Percentiles rank a stretch among this genome's conserved stretches.
phyloP scores from a whole-genome alignment of 2,113 vertebrate genomes.

The Myiozetetes cayanensis region DNA sequence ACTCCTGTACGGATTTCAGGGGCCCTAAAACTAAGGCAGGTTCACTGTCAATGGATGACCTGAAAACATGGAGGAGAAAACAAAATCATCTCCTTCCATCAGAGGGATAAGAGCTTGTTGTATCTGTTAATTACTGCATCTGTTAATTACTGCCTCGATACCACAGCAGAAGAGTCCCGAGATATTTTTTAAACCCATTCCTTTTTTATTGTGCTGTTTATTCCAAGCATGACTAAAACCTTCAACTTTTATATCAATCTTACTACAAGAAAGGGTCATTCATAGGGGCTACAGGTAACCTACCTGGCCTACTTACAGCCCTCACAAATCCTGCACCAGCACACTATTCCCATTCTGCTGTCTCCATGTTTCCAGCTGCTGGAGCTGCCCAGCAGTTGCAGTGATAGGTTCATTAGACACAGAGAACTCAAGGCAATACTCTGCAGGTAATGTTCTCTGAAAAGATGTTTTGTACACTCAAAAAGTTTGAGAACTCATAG shows the following conservation, averaged over 20 bases:
- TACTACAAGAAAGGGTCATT: neutral
- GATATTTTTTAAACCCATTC: neutral
- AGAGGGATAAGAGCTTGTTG: neutral
- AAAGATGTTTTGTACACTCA: neutral
- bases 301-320: neutral
- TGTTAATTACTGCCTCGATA: neutral
- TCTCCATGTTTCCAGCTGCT: neutral
- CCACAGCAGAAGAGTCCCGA: neutral
- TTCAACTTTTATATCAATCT: neutral
- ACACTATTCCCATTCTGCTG: neutral
- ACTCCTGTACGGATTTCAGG: slow-evolving; percentile 87
- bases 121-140: neutral
- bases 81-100: neutral
- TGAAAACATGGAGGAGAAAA: slow-evolving; percentile 32
- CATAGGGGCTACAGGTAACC: neutral
- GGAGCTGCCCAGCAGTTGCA: neutral
- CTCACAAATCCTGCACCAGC: neutral
- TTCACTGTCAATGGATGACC: slow-evolving; percentile 96
- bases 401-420: neutral
- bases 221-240: neutral
- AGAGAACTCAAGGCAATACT: neutral
- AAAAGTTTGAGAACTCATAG: neutral
- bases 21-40: slow-evolving; percentile 95
- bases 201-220: neutral
- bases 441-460: neutral